Evolutionary conservation across 1,140 invertebrate genomes (phyloP), one percentile per base, ranked within the genome.

Genomic region (Solenopsis invicta): DNA sequence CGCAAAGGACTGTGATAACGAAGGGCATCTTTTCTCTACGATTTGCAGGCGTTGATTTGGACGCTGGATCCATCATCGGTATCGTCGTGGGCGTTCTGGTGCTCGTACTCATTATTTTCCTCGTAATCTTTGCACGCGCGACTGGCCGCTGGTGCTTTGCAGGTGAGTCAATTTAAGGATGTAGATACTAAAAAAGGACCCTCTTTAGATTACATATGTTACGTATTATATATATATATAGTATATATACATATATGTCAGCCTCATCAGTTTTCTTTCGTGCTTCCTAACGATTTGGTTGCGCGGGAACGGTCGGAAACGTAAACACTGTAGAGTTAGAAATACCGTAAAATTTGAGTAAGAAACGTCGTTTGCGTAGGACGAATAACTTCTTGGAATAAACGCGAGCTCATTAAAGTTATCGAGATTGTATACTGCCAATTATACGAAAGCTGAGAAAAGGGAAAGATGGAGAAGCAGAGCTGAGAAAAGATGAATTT

Each of bases 141-240:
- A 98, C 97, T 72, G 97, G 97, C 90, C 96, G 97, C 94, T 98
- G 97, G 97, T 98, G 97, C 94, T 98, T 98, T 93, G 97, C 97
- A 95, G 97, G 97, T 98, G 95, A 97, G 97, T 97, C 24, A 13
- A 59, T 82, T 72, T 74, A 13, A n/a, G 59, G 34, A 5, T 41
- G 16, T 29, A 54, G 41, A 21, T 50, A 74, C 0, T 59, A 59
- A 59, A 61, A 9, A 61, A 18, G 48, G 9, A 13, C 62, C 29
- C 18, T 82, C 8, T 74, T 48, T 82, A 82, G 18, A 82, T 82
- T 74, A 74, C 21, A 71, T 71, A 82, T 72, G 66, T 16, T 48
- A 78, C 24, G 1, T 78, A 48, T 64, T 77, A 45, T 76, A 76
- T 41, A 45, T 76, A 76, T 41, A 76, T 24, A 16, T 54, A 54